These are phyloP conservation scores for Neosalanx taihuensis DNA, from an alignment of 2,797 vertebrate genomes.

Conservation along the genomic window DNA sequence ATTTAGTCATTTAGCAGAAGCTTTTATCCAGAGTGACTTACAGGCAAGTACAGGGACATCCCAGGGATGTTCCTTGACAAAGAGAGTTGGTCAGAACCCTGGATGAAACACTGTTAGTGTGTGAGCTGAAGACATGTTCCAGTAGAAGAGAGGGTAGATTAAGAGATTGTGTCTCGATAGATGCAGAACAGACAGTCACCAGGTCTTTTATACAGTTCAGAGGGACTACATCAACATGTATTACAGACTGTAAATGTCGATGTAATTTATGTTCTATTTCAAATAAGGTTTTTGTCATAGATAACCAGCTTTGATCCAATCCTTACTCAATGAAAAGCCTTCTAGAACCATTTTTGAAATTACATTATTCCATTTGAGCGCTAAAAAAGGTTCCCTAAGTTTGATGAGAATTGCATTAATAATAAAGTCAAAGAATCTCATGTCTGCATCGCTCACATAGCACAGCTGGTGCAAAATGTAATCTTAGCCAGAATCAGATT, in stretches of 20 bases:
- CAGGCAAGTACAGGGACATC: no score
- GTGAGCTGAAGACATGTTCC: no score
- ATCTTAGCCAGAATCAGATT: constrained; percentile 38
- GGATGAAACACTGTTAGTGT: no score
- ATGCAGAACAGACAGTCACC: not conserved
- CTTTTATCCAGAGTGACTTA: no score
- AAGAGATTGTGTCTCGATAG: no score
- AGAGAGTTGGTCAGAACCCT: no score
- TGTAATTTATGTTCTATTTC: constrained; percentile 6
- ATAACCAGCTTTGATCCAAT: not conserved
- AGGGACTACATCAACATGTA: not conserved
- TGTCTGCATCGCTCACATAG: constrained; percentile 20
- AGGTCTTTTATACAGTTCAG: not conserved
- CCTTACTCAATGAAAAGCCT: not conserved
- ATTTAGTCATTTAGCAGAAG: no score
- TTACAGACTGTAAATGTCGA: constrained; percentile 3
- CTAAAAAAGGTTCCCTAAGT: constrained; percentile 18
- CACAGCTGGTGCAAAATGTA: constrained; percentile 35
- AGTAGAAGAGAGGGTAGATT: no score
- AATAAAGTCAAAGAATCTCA: constrained; percentile 31
- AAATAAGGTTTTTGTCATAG: not conserved
- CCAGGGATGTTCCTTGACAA: no score
- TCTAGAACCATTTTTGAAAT: constrained; percentile 3
- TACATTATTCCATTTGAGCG: constrained; percentile 6
- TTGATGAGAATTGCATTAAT: constrained; percentile 30